Percentiles rank a stretch among this genome's conserved stretches.
These are phyloP conservation scores for Blastobasis adustella DNA, from an alignment of 2,888 invertebrate genomes.

Conservation along the genomic window DNA sequence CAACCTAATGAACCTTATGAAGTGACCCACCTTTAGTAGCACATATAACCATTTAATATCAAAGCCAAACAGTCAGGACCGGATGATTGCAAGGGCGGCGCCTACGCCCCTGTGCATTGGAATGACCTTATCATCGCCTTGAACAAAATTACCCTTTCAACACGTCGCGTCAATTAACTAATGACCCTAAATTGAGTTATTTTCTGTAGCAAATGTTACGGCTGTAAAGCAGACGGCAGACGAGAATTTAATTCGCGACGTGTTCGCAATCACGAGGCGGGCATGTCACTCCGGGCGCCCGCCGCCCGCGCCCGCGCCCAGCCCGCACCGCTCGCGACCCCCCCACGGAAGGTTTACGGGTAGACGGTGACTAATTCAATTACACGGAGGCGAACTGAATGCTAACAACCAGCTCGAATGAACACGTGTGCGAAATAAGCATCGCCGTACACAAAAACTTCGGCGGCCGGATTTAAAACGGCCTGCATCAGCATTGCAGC, in stretches of 20 bases:
- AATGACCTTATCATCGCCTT: background rate
- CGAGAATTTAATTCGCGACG: conserved; percentile 16
- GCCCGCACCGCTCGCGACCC: background rate
- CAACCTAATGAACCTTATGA: too few species aligned
- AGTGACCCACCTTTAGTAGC: too few species aligned
- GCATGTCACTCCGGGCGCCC: conserved; percentile 7
- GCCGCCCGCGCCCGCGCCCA: background rate
- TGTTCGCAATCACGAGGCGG: conserved; percentile 14
- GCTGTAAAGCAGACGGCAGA: conserved; percentile 8
- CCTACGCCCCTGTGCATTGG: too few species aligned
- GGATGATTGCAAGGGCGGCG: too few species aligned
- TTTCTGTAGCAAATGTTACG: conserved; percentile 8
- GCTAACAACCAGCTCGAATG: conserved; percentile 28
- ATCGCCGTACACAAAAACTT: background rate
- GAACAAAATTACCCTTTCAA: background rate
- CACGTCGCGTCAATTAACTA: conserved; percentile 7
- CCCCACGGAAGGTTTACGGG: conserved; percentile 24
- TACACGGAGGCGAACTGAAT: conserved; percentile 32
- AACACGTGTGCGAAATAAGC: conserved; percentile 29
- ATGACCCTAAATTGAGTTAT: conserved; percentile 10
- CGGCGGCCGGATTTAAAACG: background rate
- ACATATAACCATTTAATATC: too few species aligned
- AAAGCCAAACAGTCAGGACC: too few species aligned
- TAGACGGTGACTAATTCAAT: conserved; percentile 40
- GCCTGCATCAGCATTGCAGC: too few species aligned